phyloP scores from a whole-genome alignment of 64 coral and sea anemone genomes.

The Astreopora myriophthalma region DNA sequence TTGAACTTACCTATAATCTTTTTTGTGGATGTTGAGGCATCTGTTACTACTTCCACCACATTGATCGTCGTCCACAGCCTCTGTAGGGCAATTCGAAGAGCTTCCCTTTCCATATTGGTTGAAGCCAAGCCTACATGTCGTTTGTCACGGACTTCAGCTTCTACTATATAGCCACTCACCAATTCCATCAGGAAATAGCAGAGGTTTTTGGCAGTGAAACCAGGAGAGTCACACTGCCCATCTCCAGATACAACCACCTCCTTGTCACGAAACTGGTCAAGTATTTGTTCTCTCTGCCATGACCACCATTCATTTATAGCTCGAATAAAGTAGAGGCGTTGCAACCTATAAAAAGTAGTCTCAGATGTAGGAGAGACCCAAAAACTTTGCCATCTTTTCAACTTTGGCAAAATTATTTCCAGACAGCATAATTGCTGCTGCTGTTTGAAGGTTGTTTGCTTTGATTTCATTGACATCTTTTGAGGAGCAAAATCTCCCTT shows the following conservation, averaged over 20 bases:
- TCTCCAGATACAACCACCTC: slow-evolving; percentile 42
- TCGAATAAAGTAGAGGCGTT: not conserved
- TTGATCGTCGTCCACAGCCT: not conserved
- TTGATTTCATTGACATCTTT: not conserved
- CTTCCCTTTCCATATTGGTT: slow-evolving; percentile 57
- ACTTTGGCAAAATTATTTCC: not conserved
- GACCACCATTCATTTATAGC: slow-evolving; percentile 59
- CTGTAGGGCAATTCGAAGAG: not conserved
- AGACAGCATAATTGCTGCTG: not conserved
- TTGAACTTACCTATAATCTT: not conserved
- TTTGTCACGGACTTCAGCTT: slow-evolving; percentile 17
- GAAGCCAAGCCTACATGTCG: not conserved
- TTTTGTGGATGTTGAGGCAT: not conserved
- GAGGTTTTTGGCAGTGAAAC: slow-evolving; percentile 36
- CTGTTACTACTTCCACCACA: not conserved
- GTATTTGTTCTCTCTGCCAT: not conserved
- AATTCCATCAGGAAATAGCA: slow-evolving; percentile 54
- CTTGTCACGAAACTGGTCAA: not conserved
- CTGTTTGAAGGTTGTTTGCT: not conserved
- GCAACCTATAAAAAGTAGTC: not conserved
- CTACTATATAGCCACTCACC: slow-evolving; percentile 13
- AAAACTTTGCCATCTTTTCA: not conserved
- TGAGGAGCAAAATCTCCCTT: not conserved
- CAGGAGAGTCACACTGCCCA: slow-evolving; percentile 66
- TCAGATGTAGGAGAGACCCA: not conserved